Evolutionary conservation across 2,113 vertebrate genomes (phyloP), one percentile per base, ranked within the genome.

Genomic region (Dicrurus megarhynchus): DNA sequence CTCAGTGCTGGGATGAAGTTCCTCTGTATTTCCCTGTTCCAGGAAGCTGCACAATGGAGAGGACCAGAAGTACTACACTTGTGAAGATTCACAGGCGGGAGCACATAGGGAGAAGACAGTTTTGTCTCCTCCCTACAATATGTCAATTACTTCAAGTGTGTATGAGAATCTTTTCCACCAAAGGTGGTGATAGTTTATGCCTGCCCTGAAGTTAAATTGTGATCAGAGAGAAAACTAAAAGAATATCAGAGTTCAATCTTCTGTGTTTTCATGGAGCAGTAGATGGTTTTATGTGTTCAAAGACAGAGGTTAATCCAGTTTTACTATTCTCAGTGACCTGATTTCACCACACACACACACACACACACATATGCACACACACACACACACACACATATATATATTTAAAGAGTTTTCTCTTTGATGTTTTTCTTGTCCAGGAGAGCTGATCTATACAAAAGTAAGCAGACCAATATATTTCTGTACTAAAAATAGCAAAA

Each of bases 81-180:
- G 26, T 39, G 46, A 79, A 52, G 35, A 63, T 18, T 26, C 17
- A 33, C 11, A 44, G 11, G 6, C 9, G 4, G 68, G 3, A 52
- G 4, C 33, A 47, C 0, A 1, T 0, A 63, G 15, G 8, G 6
- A 84, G 12, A 63, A 24, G 4, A 11, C 4, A 55, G 22, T 47
- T 87, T 90, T 78, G 6, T 59, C 26, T 90, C 21, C 39, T 87
- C 13, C 24, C 39, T 71, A 7, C 1, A 82, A 16, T 52, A 33
- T 13, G 6, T 14, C 73, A 75, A 42, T 44, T 20, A 28, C 56
- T 84, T 84, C 16, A 71, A 59, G 10, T 22, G 5, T 26, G 15
- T n/a, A 61, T 13, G 10, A 41, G 30, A 82, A 60, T 67, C 4
- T n/a, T 69, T 85, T 59, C 42, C 37, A 67, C 13, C 30, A 37